phyloP scores from a whole-genome alignment of 2,113 vertebrate species.

The Myodes glareolus region DNA sequence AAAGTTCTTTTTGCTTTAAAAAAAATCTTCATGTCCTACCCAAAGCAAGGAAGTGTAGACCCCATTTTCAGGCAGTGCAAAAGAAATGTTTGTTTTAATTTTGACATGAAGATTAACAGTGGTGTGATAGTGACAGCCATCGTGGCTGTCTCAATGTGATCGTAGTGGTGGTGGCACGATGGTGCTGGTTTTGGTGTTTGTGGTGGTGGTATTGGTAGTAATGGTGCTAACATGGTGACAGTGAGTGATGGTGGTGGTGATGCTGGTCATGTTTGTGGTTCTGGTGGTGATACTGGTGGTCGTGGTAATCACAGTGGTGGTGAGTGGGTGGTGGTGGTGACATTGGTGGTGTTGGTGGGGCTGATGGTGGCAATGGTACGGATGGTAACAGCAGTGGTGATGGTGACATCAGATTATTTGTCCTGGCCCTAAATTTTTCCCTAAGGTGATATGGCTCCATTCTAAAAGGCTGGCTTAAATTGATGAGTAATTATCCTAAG shows the following conservation, averaged over 20 bases:
- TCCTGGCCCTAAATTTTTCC: background rate
- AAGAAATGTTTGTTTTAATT: background rate
- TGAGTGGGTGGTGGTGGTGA: no score
- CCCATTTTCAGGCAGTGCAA: background rate
- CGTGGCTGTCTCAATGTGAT: background rate
- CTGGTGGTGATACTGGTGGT: fast-evolving
- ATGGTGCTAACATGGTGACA: fast-evolving
- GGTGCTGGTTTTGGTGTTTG: background rate
- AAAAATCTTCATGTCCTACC: background rate
- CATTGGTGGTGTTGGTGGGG: no score
- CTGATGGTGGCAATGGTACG: background rate
- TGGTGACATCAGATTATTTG: background rate
- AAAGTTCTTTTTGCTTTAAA: background rate
- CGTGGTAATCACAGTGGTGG: no score
- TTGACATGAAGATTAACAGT: background rate
- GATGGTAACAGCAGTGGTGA: background rate
- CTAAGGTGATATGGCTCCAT: background rate
- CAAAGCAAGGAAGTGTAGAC: background rate
- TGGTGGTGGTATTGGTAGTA: no score
- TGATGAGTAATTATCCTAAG: background rate
- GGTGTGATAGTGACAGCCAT: no score
- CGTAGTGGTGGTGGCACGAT: background rate
- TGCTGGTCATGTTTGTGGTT: no score
- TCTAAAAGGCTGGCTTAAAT: background rate
- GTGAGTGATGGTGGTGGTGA: no score